A percentile compares a stretch with the other conserved stretches of the same genome.
Evolutionary conservation across 2,797 vertebrate species (phyloP).

Genomic region (Adrianichthys oophorus): DNA sequence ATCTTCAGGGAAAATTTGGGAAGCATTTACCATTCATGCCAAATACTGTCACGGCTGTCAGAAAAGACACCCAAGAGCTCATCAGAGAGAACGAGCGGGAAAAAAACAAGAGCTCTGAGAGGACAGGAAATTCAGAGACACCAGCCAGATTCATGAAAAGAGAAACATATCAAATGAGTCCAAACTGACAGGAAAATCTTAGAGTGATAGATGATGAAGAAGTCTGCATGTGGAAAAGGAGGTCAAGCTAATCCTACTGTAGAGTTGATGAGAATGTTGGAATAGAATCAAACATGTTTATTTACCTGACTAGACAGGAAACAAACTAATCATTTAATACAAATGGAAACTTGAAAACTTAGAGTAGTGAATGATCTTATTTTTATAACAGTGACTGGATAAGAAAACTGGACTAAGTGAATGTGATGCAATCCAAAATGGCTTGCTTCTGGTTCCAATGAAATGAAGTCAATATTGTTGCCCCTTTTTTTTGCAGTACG

Average conservation of each 20-base stretch:
- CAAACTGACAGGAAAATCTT: not conserved
- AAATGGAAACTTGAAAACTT: too few relatives aligned
- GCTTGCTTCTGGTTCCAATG: too few relatives aligned
- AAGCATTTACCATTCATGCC: constrained; percentile 14
- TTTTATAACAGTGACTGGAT: too few relatives aligned
- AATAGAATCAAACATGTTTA: too few relatives aligned
- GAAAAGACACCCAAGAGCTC: not conserved
- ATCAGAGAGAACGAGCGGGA: not conserved
- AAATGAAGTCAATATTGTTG: too few relatives aligned
- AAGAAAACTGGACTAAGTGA: too few relatives aligned
- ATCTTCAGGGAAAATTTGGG: constrained; percentile 28
- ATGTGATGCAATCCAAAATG: too few relatives aligned
- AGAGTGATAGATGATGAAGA: not conserved
- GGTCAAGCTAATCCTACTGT: not conserved
- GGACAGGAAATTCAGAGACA: not conserved
- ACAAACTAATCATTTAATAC: too few relatives aligned
- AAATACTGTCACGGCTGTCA: constrained; percentile 8
- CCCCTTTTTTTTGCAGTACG: too few relatives aligned
- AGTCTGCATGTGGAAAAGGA: not conserved
- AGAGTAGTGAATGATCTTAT: too few relatives aligned
- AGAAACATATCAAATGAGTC: not conserved
- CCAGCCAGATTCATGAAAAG: not conserved
- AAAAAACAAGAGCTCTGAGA: not conserved
- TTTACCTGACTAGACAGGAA: too few relatives aligned
- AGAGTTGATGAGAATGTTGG: not conserved